Percentiles rank a stretch among this genome's conserved stretches.
Evolutionary conservation across 1,140 invertebrate species (phyloP).

Genomic region (Dinoponera quadriceps): DNA sequence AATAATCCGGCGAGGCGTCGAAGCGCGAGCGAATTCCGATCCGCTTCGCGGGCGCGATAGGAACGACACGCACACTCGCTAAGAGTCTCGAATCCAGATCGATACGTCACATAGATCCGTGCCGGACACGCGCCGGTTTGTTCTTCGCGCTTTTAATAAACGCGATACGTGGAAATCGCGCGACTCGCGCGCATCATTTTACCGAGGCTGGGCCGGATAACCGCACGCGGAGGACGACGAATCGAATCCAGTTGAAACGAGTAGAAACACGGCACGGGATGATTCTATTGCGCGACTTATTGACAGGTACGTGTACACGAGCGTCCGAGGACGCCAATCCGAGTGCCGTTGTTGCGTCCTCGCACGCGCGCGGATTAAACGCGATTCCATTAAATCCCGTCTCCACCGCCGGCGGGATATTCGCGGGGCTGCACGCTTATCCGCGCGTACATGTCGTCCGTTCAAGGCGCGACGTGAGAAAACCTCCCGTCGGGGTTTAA

Average conservation of each 20-base stretch:
- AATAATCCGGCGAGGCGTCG: too few species aligned
- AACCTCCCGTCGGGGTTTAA: conserved; percentile 11
- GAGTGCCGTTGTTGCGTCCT: too few species aligned
- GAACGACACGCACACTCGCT: not conserved
- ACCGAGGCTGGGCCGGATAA: conserved; percentile 5
- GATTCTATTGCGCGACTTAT: conserved; percentile 44
- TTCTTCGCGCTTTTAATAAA: not conserved
- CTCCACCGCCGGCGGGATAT: not conserved
- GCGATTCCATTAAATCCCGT: conserved; percentile 39
- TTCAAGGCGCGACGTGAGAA: conserved; percentile 19
- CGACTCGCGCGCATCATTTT: conserved; percentile 31
- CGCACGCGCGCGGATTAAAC: conserved; percentile 23
- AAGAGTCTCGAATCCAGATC: not conserved
- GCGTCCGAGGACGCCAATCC: conserved; percentile 16
- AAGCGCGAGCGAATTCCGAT: too few species aligned
- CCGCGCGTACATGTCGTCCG: not conserved
- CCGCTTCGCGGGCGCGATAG: not conserved
- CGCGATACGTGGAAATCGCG: conserved; percentile 6
- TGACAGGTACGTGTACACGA: conserved; percentile 16
- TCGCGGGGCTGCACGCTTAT: conserved; percentile 13
- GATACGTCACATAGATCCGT: conserved; percentile 1
- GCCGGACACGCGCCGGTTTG: conserved; percentile 9
- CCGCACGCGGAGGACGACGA: not conserved
- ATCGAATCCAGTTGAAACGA: conserved; percentile 16
- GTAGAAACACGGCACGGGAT: conserved; percentile 20